Percentiles rank a stretch among this genome's conserved stretches.
These are phyloP conservation scores for Falco cherrug DNA, from an alignment of 2,797 vertebrate genomes.

Conservation along the genomic window DNA sequence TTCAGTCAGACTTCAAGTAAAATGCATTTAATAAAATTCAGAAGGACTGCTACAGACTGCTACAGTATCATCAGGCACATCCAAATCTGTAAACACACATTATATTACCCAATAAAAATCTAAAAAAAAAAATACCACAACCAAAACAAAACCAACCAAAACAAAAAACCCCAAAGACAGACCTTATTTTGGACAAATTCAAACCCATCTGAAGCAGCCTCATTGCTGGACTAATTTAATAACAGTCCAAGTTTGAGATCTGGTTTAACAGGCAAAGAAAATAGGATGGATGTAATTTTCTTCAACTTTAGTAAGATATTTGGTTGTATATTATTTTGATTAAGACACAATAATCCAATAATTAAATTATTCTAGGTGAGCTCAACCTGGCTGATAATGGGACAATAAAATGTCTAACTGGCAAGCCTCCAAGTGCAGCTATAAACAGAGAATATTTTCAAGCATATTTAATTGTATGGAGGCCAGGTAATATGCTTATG, in stretches of 20 bases:
- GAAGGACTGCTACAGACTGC: neutral
- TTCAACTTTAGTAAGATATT: neutral
- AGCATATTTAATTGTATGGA: neutral
- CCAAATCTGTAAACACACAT: neutral
- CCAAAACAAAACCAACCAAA: neutral
- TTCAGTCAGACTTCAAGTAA: neutral
- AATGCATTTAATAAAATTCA: neutral
- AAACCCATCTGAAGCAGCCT: neutral
- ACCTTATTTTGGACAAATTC: neutral
- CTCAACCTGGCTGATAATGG: neutral
- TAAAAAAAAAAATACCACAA: neutral
- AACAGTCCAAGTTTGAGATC: neutral
- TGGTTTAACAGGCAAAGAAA: neutral
- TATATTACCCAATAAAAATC: neutral
- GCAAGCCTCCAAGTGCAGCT: neutral
- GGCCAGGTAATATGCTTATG: neutral
- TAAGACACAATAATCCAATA: neutral
- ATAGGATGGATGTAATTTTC: neutral
- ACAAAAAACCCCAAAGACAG: neutral
- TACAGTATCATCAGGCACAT: neutral
- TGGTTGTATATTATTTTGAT: neutral
- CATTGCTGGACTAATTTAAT: neutral
- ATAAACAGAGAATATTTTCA: neutral
- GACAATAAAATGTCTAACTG: neutral
- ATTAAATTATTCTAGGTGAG: neutral